Evolutionary conservation across 2,113 vertebrate genomes (phyloP).

Genomic region (Alouatta palliata): DNA sequence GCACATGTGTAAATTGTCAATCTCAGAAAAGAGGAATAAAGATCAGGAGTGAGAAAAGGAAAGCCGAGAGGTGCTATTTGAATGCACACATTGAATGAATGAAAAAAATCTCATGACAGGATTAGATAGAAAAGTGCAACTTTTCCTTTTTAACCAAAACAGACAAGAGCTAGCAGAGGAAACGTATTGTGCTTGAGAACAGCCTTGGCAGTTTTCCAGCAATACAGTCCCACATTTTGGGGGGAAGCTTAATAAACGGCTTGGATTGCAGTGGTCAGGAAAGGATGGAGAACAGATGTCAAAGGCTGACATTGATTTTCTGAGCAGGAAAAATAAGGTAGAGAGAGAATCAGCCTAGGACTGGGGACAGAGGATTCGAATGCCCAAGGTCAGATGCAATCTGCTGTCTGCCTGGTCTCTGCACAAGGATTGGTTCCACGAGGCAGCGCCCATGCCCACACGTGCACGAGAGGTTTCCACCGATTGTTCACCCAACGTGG

Average conservation of each 20-base stretch:
- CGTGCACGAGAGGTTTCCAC: rapidly evolving
- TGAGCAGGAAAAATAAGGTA: not conserved
- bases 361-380: not conserved
- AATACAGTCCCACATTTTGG: not conserved
- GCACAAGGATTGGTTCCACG: rapidly evolving
- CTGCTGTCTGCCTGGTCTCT: not conserved
- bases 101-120: not conserved
- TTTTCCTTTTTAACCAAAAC: not conserved
- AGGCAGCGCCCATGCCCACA: too few species aligned
- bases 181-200: not conserved
- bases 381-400: not conserved
- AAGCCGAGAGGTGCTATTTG: not conserved
- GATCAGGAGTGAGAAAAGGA: not conserved
- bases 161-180: not conserved
- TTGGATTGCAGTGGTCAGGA: not conserved
- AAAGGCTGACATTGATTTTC: not conserved
- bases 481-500: rapidly evolving
- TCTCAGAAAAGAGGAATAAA: not conserved
- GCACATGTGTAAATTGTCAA: not conserved
- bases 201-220: not conserved
- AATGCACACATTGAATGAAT: not conserved
- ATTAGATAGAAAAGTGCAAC: not conserved
- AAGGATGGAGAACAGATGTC: not conserved
- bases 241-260: not conserved
- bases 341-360: not conserved